phyloP scores from a whole-genome alignment of 35 echinoderm and acorn worm genomes.

The Apostichopus californicus region DNA sequence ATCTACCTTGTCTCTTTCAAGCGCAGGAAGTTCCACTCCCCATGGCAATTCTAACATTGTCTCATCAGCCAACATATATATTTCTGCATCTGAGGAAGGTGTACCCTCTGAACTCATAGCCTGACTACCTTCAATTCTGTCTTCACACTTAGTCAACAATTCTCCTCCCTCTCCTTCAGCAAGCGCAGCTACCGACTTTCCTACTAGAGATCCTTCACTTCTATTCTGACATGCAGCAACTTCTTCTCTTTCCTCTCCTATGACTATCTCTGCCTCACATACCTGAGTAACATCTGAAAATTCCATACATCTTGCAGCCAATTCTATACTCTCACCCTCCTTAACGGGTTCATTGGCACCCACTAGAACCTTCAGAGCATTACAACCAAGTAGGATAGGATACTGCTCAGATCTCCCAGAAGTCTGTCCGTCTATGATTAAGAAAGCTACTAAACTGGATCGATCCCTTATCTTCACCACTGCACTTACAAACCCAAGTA shows the following conservation, averaged over 20 bases:
- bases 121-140: too few species aligned
- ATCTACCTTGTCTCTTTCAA: neutral
- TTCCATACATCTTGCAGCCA: neutral
- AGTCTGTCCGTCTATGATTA: neutral
- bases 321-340: neutral
- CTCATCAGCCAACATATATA: neutral
- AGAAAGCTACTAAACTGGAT: neutral
- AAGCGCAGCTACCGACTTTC: too few species aligned
- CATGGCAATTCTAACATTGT: neutral
- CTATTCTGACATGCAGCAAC: too few species aligned
- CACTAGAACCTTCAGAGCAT: constrained; percentile 22
- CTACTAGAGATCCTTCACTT: too few species aligned
- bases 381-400: constrained; percentile 28
- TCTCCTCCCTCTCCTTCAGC: too few species aligned
- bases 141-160: too few species aligned
- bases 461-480: neutral
- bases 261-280: neutral
- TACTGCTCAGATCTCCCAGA: neutral
- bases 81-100: too few species aligned
- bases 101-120: too few species aligned
- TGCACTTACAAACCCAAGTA: neutral
- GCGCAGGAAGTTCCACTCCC: neutral
- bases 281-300: neutral
- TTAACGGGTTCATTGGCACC: neutral
- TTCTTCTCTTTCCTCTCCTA: too few species aligned